Percentiles rank a stretch among this genome's conserved stretches.
Evolutionary conservation across 2,113 vertebrate genomes (phyloP).

Genomic region (Procavia capensis): DNA sequence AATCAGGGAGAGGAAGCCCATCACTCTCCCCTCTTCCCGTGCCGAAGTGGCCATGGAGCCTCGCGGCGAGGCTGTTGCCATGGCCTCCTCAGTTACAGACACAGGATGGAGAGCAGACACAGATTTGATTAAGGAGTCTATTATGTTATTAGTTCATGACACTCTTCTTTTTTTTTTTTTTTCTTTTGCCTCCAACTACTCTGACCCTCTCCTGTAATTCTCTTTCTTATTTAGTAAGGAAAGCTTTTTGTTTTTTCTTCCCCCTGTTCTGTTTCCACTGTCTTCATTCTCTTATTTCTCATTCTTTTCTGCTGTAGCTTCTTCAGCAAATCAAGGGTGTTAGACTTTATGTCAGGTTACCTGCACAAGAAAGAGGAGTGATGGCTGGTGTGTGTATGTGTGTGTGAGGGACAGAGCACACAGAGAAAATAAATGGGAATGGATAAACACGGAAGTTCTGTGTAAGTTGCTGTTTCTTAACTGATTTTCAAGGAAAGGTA

Average conservation of each 20-base stretch:
- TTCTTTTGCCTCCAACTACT: not conserved
- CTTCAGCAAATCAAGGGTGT: not conserved
- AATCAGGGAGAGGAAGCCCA: not conserved
- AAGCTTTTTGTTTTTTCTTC: no score
- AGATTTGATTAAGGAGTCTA: not conserved
- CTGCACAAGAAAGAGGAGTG: not conserved
- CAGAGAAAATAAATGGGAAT: not conserved
- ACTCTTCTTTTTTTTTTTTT: not conserved
- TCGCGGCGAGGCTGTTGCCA: not conserved
- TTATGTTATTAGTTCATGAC: not conserved
- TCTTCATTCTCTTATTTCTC: not conserved
- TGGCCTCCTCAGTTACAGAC: not conserved
- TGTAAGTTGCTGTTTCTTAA: not conserved
- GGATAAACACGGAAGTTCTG: not conserved
- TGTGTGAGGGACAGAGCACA: not conserved
- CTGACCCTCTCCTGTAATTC: not conserved
- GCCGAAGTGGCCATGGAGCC: not conserved
- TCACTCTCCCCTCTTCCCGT: rapidly evolving
- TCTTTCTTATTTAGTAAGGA: not conserved
- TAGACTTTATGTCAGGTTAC: not conserved
- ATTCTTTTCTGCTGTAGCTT: not conserved
- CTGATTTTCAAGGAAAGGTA: not conserved
- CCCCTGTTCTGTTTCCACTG: not conserved
- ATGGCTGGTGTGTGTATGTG: not conserved
- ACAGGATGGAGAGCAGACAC: not conserved